A percentile compares a stretch with the other conserved stretches of the same genome.
Evolutionary conservation across 2,888 invertebrate species (phyloP).

Genomic region (Hoplodrina ambigua): DNA sequence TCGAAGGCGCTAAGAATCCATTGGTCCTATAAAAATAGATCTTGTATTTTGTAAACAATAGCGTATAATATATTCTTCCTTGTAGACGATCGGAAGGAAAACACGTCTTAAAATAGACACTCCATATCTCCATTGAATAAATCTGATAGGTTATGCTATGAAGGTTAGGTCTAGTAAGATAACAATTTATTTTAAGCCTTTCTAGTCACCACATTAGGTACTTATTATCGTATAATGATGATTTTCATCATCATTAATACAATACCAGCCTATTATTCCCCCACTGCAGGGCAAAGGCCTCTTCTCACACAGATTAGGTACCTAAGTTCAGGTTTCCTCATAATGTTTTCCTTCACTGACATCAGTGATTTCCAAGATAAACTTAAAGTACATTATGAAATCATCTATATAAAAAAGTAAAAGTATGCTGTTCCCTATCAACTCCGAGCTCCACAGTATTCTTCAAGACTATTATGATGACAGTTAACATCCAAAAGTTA

Average conservation of each 20-base stretch:
- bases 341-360: too few species aligned
- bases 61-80: constrained; percentile 29
- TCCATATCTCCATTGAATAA: not conserved
- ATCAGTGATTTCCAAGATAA: too few species aligned
- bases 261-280: too few species aligned
- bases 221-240: constrained; percentile 19
- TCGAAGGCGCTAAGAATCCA: constrained; percentile 30
- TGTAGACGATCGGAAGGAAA: constrained; percentile 7
- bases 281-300: too few species aligned
- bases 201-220: constrained; percentile 10
- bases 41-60: constrained; percentile 54
- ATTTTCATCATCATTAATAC: constrained; percentile 1
- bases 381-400: too few species aligned
- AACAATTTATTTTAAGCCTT: constrained; percentile 45
- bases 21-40: constrained; percentile 50
- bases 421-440: too few species aligned
- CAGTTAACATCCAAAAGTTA: not conserved
- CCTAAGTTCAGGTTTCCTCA: too few species aligned
- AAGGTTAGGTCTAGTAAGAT: constrained; percentile 27
- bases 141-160: not conserved
- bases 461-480: not conserved
- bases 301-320: too few species aligned
- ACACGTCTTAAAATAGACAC: constrained; percentile 25
- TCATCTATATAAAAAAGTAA: too few species aligned
- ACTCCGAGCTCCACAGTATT: too few species aligned